Conservation (phyloP, 2,888 invertebrate genomes). For the Apodemia zela region DNA sequence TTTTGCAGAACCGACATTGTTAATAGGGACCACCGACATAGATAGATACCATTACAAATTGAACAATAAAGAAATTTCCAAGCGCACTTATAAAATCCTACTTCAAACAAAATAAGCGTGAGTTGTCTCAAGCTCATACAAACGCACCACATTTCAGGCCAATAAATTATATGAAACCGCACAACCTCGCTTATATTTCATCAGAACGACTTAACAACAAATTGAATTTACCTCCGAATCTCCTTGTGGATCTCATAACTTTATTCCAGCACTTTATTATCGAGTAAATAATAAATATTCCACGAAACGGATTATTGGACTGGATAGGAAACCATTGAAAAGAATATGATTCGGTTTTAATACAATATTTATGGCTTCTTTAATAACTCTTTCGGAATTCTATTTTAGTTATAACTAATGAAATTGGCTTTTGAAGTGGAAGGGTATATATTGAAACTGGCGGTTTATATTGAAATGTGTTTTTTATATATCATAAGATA, state of each 20-base stretch:
- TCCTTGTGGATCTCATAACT: constrained; percentile 29
- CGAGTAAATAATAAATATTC: constrained; percentile 34
- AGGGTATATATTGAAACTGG: not conserved
- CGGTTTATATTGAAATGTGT: not conserved
- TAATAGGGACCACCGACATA: too few species aligned
- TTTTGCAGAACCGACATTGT: too few species aligned
- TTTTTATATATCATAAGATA: too few species aligned
- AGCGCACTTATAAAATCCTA: constrained; percentile 5
- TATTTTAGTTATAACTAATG: not conserved
- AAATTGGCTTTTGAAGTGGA: not conserved
- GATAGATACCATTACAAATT: too few species aligned
- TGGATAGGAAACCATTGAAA: constrained; percentile 13
- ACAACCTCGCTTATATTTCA: constrained; percentile 48
- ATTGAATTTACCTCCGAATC: constrained; percentile 50
- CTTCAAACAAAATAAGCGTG: constrained; percentile 18
- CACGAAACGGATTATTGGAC: constrained; percentile 17
- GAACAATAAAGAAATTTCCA: not conserved
- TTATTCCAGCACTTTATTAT: constrained; percentile 32
- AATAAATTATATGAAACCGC: constrained; percentile 49
- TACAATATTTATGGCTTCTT: constrained; percentile 8
- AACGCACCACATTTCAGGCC: constrained; percentile 39
- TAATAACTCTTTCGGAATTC: constrained; percentile 8
- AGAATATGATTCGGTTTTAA: constrained; percentile 15
- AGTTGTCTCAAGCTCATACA: constrained; percentile 19
- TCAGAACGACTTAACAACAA: constrained; percentile 55